These are phyloP conservation scores for Tiliacea citrago DNA, from an alignment of 2,888 invertebrate species.

Conservation along the genomic window DNA sequence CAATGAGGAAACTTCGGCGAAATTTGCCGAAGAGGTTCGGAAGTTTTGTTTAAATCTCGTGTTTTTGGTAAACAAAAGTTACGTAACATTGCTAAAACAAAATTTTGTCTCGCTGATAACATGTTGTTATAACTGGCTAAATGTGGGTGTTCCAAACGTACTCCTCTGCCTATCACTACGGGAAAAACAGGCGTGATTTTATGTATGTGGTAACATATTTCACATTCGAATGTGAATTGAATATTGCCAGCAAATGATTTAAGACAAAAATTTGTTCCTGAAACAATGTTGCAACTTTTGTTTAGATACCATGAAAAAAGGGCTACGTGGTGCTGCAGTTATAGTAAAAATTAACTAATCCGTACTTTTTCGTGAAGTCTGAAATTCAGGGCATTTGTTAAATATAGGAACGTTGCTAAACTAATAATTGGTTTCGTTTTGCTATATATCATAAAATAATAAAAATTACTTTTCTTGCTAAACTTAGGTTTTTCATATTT, in stretches of 20 bases:
- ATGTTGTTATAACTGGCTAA: no score
- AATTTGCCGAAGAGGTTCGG: conserved; percentile 89
- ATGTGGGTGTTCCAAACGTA: no score
- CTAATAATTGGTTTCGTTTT: neutral
- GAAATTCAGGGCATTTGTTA: neutral
- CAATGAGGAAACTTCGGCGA: conserved; percentile 96
- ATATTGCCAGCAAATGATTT: no score
- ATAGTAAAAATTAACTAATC: neutral
- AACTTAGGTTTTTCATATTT: neutral
- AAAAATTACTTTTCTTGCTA: neutral
- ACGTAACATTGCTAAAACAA: no score
- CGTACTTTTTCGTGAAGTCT: neutral
- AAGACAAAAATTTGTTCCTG: no score
- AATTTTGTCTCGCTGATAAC: no score
- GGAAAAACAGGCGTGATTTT: no score
- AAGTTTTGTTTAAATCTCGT: conserved; percentile 63
- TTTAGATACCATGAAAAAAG: neutral
- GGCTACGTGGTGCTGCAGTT: neutral
- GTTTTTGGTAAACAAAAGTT: neutral
- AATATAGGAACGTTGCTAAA: neutral
- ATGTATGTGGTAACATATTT: no score
- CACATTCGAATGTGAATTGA: no score
- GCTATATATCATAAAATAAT: neutral
- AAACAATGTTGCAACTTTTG: conserved; percentile 1
- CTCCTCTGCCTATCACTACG: no score